phyloP scores from a whole-genome alignment of 2,113 vertebrate species.

The Melanotaenia duboulayi region DNA sequence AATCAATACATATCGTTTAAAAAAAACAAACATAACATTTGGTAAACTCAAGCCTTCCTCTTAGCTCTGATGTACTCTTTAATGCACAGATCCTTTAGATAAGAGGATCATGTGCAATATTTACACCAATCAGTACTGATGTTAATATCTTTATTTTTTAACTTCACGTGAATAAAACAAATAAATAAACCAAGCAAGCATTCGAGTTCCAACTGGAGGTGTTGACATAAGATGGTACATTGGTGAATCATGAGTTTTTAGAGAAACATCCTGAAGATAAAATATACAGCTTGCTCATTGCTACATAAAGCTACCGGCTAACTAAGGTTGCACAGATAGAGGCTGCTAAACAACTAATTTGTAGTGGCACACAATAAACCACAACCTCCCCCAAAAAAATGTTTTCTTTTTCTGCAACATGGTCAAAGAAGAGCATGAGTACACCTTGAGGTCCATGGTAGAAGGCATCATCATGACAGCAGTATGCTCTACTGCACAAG shows the following conservation, averaged over 20 bases:
- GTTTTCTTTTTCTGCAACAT: not conserved
- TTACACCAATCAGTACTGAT: conserved; percentile 44
- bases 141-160: not conserved
- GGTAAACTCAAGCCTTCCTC: conserved; percentile 51
- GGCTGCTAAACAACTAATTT: conserved; percentile 8
- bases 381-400: not conserved
- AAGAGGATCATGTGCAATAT: conserved; percentile 51
- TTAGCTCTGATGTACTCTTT: conserved; percentile 37
- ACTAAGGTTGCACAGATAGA: conserved; percentile 26
- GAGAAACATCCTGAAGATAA: conserved; percentile 32
- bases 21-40: conserved; percentile 28
- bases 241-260: conserved; percentile 9
- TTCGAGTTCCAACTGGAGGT: conserved; percentile 1
- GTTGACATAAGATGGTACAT: not conserved
- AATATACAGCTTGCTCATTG: conserved; percentile 33
- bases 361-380: conserved; percentile 7
- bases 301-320: conserved; percentile 70
- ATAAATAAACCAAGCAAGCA: conserved; percentile 23
- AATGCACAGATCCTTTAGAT: conserved; percentile 43
- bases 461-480: conserved; percentile 53
- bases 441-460: conserved; percentile 17
- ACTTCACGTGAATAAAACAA: conserved; percentile 21
- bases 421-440: conserved; percentile 15
- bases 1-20: not conserved
- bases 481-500: conserved; percentile 49